Conservation (phyloP, 2,888 invertebrate species). For the Catocala sponsa region DNA sequence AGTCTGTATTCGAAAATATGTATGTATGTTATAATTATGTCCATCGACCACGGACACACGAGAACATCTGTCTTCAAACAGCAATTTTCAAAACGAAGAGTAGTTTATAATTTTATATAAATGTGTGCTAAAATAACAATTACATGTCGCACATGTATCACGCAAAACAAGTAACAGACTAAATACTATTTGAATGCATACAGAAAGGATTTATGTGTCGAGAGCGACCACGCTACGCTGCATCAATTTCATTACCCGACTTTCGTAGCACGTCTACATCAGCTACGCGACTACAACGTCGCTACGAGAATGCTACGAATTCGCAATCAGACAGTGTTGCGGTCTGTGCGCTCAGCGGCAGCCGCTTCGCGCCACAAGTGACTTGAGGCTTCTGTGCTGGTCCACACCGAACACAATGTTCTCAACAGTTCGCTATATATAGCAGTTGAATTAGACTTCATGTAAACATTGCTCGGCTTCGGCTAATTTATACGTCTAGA, state of each 20-base stretch:
- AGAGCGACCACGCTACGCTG: background rate
- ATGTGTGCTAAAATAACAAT: too few relatives aligned
- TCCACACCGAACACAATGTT: constrained; percentile 6
- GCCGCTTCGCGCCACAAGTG: constrained; percentile 15
- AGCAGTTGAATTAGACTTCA: constrained; percentile 26
- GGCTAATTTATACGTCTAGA: background rate
- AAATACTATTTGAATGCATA: too few relatives aligned
- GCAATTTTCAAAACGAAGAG: too few relatives aligned
- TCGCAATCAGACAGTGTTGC: constrained; percentile 42
- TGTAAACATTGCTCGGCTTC: background rate
- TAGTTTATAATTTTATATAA: too few relatives aligned
- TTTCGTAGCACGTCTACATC: constrained; percentile 15
- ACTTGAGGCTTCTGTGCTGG: constrained; percentile 18
- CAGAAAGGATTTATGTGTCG: background rate
- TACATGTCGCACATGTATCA: too few relatives aligned
- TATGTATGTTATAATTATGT: too few relatives aligned
- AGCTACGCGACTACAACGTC: constrained; percentile 22
- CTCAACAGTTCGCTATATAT: constrained; percentile 7
- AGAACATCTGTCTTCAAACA: too few relatives aligned
- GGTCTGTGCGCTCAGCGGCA: constrained; percentile 38
- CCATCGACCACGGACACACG: too few relatives aligned
- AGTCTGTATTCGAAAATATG: too few relatives aligned
- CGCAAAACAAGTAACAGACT: too few relatives aligned
- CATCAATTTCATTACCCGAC: constrained; percentile 21
- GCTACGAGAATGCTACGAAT: constrained; percentile 24